Evolutionary conservation across 2,113 vertebrate genomes (phyloP).

Genomic region (Alethe castanea): DNA sequence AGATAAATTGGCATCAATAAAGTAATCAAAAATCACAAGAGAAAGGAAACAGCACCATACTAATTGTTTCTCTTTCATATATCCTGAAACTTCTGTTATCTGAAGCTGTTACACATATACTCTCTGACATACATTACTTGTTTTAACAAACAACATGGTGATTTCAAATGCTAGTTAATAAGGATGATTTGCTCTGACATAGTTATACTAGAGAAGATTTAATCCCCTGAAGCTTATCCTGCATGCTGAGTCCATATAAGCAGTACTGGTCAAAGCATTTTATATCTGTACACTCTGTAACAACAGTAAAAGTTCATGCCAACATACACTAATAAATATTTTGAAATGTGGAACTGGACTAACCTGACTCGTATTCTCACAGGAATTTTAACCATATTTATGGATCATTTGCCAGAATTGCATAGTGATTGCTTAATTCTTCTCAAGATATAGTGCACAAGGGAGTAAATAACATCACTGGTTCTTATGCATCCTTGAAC

Average conservation of each 20-base stretch:
- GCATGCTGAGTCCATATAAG: neutral
- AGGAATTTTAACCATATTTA: neutral
- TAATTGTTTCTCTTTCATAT: neutral
- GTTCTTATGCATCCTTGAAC: neutral
- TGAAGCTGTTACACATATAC: neutral
- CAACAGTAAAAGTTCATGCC: neutral
- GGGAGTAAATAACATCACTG: neutral
- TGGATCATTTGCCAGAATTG: neutral
- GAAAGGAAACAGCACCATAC: neutral
- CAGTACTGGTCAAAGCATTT: neutral
- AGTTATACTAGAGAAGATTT: neutral
- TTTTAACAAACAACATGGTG: slow-evolving; percentile 7
- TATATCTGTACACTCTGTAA: neutral
- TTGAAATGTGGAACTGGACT: neutral
- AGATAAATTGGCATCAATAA: neutral
- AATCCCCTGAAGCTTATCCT: neutral
- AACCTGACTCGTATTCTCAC: neutral
- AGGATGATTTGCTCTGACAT: neutral
- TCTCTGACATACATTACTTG: neutral
- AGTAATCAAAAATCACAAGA: neutral
- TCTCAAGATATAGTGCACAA: neutral
- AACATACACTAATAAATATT: neutral
- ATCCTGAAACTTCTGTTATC: neutral
- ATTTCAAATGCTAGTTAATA: neutral
- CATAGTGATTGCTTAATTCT: neutral